These are phyloP conservation scores for Harpegnathos saltator DNA, from an alignment of 1,140 invertebrate species.

Conservation along the genomic window DNA sequence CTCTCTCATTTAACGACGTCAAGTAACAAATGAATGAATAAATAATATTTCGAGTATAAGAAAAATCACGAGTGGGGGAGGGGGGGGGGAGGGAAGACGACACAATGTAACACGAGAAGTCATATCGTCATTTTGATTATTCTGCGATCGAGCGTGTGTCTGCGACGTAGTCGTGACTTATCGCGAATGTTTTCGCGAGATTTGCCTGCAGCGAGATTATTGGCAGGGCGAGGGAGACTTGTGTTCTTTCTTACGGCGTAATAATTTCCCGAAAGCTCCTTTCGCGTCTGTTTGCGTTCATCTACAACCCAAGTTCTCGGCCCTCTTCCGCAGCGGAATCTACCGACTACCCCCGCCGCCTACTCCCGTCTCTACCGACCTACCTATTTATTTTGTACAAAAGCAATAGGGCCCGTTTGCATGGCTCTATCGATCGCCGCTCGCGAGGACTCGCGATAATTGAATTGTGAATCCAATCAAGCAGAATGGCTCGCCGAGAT, in stretches of 20 bases:
- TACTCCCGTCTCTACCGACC: neutral
- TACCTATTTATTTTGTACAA: slow-evolving; percentile 71
- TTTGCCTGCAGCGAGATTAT: slow-evolving; percentile 7
- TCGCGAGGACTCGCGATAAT: slow-evolving; percentile 72
- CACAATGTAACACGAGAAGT: neutral
- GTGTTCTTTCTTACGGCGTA: slow-evolving; percentile 19
- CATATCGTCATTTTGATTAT: neutral
- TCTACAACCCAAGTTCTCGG: slow-evolving; percentile 35
- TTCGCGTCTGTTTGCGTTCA: slow-evolving; percentile 53
- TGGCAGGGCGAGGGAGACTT: neutral
- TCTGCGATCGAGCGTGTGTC: neutral
- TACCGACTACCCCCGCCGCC: neutral
- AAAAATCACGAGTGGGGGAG: neutral
- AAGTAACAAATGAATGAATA: too few species aligned
- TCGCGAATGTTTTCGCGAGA: slow-evolving; percentile 18
- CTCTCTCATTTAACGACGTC: too few species aligned
- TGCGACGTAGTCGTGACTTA: slow-evolving; percentile 6
- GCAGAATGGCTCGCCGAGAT: slow-evolving; percentile 67
- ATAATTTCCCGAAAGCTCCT: slow-evolving; percentile 38
- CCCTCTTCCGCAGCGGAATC: slow-evolving; percentile 18
- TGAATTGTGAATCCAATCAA: slow-evolving; percentile 76
- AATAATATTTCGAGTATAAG: neutral
- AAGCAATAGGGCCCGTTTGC: slow-evolving; percentile 72
- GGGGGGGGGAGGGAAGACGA: too few species aligned
- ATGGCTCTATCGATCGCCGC: slow-evolving; percentile 66